Percentiles rank a stretch among this genome's conserved stretches.
Conservation (phyloP, 2,888 invertebrate species). For the Myathropa florea region DNA sequence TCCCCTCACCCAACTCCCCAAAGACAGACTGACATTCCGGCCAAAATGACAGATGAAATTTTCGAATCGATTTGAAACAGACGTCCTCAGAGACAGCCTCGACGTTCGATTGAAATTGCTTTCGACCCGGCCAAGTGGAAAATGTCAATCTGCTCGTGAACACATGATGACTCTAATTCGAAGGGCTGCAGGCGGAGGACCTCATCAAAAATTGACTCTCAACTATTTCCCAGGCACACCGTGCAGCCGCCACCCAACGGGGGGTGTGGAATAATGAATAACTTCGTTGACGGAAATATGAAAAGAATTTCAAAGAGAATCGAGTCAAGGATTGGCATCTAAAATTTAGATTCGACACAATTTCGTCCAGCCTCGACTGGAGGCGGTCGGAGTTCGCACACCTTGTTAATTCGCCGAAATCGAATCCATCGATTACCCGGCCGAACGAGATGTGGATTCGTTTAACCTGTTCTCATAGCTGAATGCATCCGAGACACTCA, state of each 20-base stretch:
- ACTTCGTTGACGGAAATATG: not conserved
- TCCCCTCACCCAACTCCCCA: not conserved
- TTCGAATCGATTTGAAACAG: not conserved
- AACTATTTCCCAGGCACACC: too few species aligned
- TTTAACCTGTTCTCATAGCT: conserved; percentile 27
- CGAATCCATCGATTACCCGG: not conserved
- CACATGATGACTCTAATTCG: not conserved
- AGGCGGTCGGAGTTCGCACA: not conserved
- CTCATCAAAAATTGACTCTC: not conserved
- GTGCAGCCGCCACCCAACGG: not conserved
- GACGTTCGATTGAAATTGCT: not conserved
- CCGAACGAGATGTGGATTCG: not conserved
- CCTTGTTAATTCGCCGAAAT: not conserved
- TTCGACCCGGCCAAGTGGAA: not conserved
- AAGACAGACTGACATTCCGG: not conserved
- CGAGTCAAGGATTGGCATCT: not conserved
- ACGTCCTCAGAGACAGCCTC: not conserved
- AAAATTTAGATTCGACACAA: conserved; percentile 17
- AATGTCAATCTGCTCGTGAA: not conserved
- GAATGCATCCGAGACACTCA: conserved; percentile 19
- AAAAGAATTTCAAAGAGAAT: not conserved
- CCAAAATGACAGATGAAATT: not conserved
- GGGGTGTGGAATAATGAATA: not conserved
- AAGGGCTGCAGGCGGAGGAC: not conserved
- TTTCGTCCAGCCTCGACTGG: not conserved